Evolutionary conservation across 2,888 invertebrate species (phyloP).

Genomic region (Drosophila macrospina): DNA sequence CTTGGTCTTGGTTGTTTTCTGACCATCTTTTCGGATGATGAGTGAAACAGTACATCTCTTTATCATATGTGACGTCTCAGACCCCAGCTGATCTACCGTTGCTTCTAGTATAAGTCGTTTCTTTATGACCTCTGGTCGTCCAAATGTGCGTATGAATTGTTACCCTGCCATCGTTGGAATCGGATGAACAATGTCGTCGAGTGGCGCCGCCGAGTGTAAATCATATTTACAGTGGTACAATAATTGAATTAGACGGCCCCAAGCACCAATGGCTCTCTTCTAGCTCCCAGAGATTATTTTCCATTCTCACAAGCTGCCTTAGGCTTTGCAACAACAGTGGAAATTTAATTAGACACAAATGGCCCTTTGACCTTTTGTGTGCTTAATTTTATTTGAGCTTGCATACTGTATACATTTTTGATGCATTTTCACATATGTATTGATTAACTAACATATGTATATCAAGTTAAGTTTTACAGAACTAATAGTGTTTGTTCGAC

Average conservation of each 20-base stretch:
- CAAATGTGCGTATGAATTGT: conserved; percentile 69
- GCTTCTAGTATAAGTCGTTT: conserved; percentile 59
- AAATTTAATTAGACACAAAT: conserved; percentile 68
- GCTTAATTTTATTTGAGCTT: conserved; percentile 17
- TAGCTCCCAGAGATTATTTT: conserved; percentile 11
- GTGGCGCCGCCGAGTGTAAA: conserved; percentile 60
- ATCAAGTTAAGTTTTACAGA: too few relatives aligned
- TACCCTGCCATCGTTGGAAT: conserved; percentile 23
- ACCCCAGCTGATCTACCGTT: conserved; percentile 18
- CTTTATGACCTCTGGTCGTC: conserved; percentile 73
- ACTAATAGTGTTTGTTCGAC: too few relatives aligned
- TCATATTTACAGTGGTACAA: conserved; percentile 81
- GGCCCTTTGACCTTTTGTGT: conserved; percentile 53
- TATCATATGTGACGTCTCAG: conserved; percentile 13
- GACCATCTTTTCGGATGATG: neutral
- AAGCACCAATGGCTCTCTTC: conserved; percentile 17
- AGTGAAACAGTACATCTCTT: conserved; percentile 5
- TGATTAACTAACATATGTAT: neutral
- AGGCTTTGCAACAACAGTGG: conserved; percentile 28
- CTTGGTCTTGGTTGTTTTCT: neutral
- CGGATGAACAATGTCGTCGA: conserved; percentile 44
- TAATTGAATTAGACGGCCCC: conserved; percentile 75
- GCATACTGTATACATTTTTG: neutral
- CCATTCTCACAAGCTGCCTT: conserved; percentile 26
- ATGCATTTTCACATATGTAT: too few relatives aligned